A percentile compares a stretch with the other conserved stretches of the same genome.
Evolutionary conservation across 2,888 invertebrate species (phyloP).

Genomic region (Steinernema hermaphroditum): DNA sequence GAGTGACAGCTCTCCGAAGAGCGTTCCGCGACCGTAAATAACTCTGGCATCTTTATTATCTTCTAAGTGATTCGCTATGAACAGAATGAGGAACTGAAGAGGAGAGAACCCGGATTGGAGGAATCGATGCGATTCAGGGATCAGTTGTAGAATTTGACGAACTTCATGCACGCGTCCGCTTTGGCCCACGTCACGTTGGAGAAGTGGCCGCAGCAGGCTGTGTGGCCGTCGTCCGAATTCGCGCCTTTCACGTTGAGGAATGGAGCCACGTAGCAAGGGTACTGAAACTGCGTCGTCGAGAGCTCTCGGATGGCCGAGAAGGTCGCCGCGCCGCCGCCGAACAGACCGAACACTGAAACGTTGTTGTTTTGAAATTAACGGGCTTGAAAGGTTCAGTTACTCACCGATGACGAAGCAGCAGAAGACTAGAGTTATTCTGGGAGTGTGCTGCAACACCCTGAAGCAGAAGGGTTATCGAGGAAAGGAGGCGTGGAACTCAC

Average conservation of each 20-base stretch:
- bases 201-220: background rate
- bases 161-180: background rate
- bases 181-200: constrained; percentile 2
- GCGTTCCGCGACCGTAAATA: too few relatives aligned
- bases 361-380: too few relatives aligned
- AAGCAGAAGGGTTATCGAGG: background rate
- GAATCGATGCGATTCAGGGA: background rate
- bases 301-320: constrained; percentile 56
- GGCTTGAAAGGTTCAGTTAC: background rate
- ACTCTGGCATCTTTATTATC: too few relatives aligned
- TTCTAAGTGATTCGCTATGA: too few relatives aligned
- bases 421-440: constrained; percentile 36
- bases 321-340: constrained; percentile 58
- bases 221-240: constrained; percentile 7
- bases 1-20: background rate
- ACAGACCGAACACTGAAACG: constrained; percentile 51
- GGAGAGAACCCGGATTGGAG: background rate
- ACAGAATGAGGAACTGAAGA: too few relatives aligned
- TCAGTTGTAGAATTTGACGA: background rate
- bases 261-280: constrained; percentile 52
- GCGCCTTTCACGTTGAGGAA: constrained; percentile 27
- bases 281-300: constrained; percentile 47
- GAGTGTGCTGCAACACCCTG: constrained; percentile 40
- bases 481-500: background rate
- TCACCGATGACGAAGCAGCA: constrained; percentile 45